A percentile compares a stretch with the other conserved stretches of the same genome.
phyloP scores from a whole-genome alignment of 2,113 vertebrate species.

The Pachypanchax playfairii region DNA sequence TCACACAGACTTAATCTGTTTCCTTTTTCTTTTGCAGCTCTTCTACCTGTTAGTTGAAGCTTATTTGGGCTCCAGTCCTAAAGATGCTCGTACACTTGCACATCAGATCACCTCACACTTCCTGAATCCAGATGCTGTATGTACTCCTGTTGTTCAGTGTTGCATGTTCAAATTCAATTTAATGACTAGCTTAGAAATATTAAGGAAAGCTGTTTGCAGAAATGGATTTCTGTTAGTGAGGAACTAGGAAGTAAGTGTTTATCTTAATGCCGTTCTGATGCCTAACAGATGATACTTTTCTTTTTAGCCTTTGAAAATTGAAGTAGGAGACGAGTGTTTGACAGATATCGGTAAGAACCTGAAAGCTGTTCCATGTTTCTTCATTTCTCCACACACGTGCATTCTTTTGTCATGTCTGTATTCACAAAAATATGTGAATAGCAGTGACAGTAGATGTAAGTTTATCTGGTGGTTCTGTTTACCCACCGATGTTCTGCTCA shows the following conservation, averaged over 20 bases:
- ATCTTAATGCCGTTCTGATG: neutral
- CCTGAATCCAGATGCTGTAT: slow-evolving; percentile 88
- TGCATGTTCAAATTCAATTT: too few species aligned
- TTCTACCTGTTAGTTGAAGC: slow-evolving; percentile 91
- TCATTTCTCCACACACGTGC: too few species aligned
- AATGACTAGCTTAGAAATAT: neutral
- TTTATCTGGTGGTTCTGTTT: neutral
- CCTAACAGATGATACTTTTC: neutral
- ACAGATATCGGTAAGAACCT: slow-evolving; percentile 87
- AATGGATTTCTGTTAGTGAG: too few species aligned
- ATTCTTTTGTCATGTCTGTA: too few species aligned
- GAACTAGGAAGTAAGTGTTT: too few species aligned
- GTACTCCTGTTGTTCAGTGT: slow-evolving; percentile 35
- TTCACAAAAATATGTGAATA: neutral
- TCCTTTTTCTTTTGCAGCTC: slow-evolving; percentile 73
- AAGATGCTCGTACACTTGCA: slow-evolving; percentile 85
- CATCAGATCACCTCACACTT: slow-evolving; percentile 91
- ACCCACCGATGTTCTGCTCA: neutral
- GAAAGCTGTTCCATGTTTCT: neutral
- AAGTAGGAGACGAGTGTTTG: slow-evolving; percentile 84
- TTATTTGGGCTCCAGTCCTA: slow-evolving; percentile 83
- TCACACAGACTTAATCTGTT: neutral
- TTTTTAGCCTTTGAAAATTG: slow-evolving; percentile 87
- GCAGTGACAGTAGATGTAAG: too few species aligned
- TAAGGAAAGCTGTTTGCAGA: too few species aligned